Evolutionary conservation across 2,797 vertebrate species (phyloP).

Genomic region (Apogon hyalosoma): DNA sequence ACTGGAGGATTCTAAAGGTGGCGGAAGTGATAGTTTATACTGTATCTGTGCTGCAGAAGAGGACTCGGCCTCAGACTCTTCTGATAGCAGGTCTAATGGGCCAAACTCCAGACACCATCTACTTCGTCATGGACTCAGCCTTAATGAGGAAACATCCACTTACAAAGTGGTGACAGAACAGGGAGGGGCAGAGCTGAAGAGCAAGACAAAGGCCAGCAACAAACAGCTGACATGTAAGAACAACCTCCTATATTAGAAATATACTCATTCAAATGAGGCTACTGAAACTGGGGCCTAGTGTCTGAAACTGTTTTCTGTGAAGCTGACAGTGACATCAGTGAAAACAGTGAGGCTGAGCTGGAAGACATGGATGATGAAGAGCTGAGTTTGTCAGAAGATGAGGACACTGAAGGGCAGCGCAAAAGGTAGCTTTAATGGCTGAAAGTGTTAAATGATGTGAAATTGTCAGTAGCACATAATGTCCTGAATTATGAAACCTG

Average conservation of each 20-base stretch:
- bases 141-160: constrained; percentile 84
- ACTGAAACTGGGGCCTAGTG: constrained; percentile 2
- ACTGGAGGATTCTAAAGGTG: neutral
- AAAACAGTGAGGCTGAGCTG: constrained; percentile 72
- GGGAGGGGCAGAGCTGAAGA: constrained; percentile 7
- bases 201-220: constrained; percentile 77
- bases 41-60: constrained; percentile 57
- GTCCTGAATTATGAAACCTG: too few relatives aligned
- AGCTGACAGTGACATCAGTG: constrained; percentile 75
- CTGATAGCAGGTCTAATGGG: constrained; percentile 75
- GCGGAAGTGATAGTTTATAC: neutral
- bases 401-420: constrained; percentile 57
- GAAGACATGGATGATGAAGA: constrained; percentile 84
- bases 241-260: neutral
- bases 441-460: neutral
- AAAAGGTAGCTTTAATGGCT: constrained; percentile 49
- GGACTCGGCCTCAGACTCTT: constrained; percentile 80
- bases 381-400: constrained; percentile 87
- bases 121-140: constrained; percentile 87
- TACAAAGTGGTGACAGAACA: constrained; percentile 70
- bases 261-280: neutral
- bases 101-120: constrained; percentile 88
- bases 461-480: too few relatives aligned
- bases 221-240: constrained; percentile 66
- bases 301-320: constrained; percentile 35